Percentiles rank a stretch among this genome's conserved stretches.
These are phyloP conservation scores for Hylaeus volcanicus DNA, from an alignment of 1,140 invertebrate genomes.

Conservation along the genomic window DNA sequence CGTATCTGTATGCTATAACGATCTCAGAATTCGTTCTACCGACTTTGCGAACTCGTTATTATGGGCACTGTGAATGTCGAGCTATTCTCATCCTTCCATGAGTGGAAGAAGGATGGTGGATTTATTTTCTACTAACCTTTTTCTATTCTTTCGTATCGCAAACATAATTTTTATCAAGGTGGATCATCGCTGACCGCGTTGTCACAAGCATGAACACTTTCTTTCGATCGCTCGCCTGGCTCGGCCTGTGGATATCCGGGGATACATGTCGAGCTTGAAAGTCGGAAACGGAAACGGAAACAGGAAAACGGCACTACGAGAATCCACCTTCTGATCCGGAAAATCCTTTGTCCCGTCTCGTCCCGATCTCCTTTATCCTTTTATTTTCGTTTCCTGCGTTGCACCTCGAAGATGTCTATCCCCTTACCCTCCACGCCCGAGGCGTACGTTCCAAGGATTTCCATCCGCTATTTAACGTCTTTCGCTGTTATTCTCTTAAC, in stretches of 20 bases:
- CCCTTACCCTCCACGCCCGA: not conserved
- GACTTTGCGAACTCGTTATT: too few relatives aligned
- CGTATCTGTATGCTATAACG: too few relatives aligned
- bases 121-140: not conserved
- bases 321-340: conserved; percentile 20
- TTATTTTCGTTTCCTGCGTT: not conserved
- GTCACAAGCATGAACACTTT: not conserved
- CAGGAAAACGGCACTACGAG: conserved; percentile 25
- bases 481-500: not conserved
- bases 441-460: conserved; percentile 14
- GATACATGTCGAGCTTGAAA: conserved; percentile 5
- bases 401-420: not conserved
- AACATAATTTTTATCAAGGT: too few relatives aligned
- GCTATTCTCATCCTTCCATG: too few relatives aligned
- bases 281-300: conserved; percentile 35
- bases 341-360: conserved; percentile 29
- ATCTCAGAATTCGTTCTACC: too few relatives aligned
- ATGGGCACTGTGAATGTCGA: too few relatives aligned
- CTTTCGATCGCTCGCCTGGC: not conserved
- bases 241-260: not conserved
- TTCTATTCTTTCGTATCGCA: too few relatives aligned
- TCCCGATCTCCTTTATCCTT: not conserved
- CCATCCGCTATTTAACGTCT: not conserved
- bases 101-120: not conserved
- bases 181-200: conserved; percentile 30